Conservation (phyloP, 2,797 vertebrate genomes). For the Apogon hyalosoma region DNA sequence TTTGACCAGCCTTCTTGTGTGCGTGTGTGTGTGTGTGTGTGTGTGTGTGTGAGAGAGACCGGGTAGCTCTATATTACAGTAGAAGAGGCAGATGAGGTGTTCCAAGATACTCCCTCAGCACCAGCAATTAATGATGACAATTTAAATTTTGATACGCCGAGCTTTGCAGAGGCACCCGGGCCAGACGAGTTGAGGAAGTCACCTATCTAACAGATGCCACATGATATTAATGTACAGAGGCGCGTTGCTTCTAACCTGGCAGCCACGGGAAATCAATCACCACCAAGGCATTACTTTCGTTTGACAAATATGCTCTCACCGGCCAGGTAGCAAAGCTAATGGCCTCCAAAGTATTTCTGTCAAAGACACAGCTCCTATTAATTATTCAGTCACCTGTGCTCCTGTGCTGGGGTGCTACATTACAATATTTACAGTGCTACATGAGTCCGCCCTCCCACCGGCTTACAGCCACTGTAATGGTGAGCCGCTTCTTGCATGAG, state of each 20-base stretch:
- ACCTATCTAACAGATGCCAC: conserved; percentile 76
- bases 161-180: conserved; percentile 46
- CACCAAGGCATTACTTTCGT: conserved; percentile 66
- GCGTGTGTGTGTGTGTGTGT: conserved; percentile 9
- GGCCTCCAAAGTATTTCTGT: conserved; percentile 83
- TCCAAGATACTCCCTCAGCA: conserved; percentile 49
- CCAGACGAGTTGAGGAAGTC: conserved; percentile 69
- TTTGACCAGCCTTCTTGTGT: neutral
- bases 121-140: conserved; percentile 75
- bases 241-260: conserved; percentile 72
- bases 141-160: conserved; percentile 68
- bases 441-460: conserved; percentile 56
- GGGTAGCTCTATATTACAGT: conserved; percentile 16
- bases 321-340: conserved; percentile 79
- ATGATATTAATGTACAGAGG: conserved; percentile 78
- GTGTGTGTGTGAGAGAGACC: conserved; percentile 7
- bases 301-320: conserved; percentile 79
- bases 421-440: conserved; percentile 78
- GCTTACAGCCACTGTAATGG: conserved; percentile 53
- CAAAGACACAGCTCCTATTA: conserved; percentile 79
- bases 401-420: conserved; percentile 68
- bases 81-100: conserved; percentile 19
- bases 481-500: conserved; percentile 61
- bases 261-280: conserved; percentile 79
- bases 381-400: conserved; percentile 83